Base-by-base conservation (phyloP, 2,797 vertebrate genomes). In the Sebastes hubbsi region DNA sequence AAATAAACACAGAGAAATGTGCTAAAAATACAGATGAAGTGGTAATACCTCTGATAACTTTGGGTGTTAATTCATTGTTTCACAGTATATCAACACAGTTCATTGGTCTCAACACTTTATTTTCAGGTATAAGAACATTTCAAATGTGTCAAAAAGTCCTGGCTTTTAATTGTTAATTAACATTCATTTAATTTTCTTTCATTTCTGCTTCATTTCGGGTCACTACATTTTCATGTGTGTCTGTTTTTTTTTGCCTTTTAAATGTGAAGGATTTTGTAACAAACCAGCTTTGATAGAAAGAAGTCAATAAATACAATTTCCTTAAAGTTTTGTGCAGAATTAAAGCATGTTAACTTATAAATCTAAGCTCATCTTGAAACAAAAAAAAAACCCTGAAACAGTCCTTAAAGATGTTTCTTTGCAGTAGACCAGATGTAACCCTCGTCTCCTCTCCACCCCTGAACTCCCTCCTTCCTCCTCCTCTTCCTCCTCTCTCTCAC, bases 401-500 rank as follows among this genome's bases (percentile, higher is more conserved):
- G 30, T 25, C 6, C 13, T 12, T 8, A 20, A 60, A 7, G n/a
- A 59, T 20, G 16, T 25, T 49, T 29, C 2, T 65, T 20, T 46
- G 60, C 61, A 54, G 67, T 10, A 6, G 27, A 58, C 8, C 49
- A 46, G 6, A 20, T 20, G 14, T 7, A n/a, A 16, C 11, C 20
- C 6, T 0, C 24, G 24, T 27, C 7, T 49, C 4, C 49, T 13
- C 42, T 11, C 18, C 22, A 12, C 10, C 58, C 54, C 18, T 18
- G 42, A 46, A 46, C 11, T 1, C 24, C 20, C 11, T 1, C 24
- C 20, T 9, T 16, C 12, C 7, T 14, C 6, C 13, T 18, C 6
- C 25, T 63, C 18, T 6, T 4, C 11, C 54, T 34, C 29, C 1
- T 30, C 12, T 16, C 20, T 25, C 13, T 68, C 81, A 99, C 99